phyloP scores from a whole-genome alignment of 2,888 invertebrate genomes.

The Napeogenes inachia region DNA sequence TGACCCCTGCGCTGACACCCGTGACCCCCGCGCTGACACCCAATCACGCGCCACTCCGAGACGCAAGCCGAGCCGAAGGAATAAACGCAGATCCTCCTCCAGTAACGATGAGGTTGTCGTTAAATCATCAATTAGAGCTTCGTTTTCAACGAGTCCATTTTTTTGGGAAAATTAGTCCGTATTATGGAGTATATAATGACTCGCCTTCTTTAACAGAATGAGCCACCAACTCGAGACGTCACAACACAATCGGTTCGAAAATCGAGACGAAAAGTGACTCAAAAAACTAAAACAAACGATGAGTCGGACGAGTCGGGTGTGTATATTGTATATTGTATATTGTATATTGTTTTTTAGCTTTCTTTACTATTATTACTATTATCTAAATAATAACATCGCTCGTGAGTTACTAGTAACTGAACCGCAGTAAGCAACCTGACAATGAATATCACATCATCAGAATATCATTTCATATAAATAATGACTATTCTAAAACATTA shows the following conservation, averaged over 20 bases:
- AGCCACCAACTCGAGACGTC: constrained; percentile 49
- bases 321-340: no score
- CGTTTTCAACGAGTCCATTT: no score
- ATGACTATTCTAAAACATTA: no score
- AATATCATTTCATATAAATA: no score
- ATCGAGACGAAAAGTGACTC: constrained; percentile 51
- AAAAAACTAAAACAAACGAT: constrained; percentile 43
- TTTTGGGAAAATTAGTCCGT: no score
- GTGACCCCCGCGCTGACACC: constrained; percentile 5
- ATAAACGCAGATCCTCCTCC: constrained; percentile 49
- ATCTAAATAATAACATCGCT: no score
- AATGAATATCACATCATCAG: no score
- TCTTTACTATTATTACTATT: no score
- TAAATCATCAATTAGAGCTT: not conserved
- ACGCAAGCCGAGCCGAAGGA: constrained; percentile 40
- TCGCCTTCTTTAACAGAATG: constrained; percentile 49
- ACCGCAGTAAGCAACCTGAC: no score
- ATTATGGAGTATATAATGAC: not conserved
- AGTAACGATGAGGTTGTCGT: constrained; percentile 59
- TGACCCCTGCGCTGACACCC: constrained; percentile 22
- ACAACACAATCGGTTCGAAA: constrained; percentile 59
- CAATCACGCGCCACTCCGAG: constrained; percentile 21
- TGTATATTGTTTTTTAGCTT: no score
- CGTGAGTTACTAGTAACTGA: no score
- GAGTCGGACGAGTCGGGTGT: constrained; percentile 67